Evolutionary conservation across 1,140 invertebrate genomes (phyloP).

Genomic region (Brachionus paranguensis): DNA sequence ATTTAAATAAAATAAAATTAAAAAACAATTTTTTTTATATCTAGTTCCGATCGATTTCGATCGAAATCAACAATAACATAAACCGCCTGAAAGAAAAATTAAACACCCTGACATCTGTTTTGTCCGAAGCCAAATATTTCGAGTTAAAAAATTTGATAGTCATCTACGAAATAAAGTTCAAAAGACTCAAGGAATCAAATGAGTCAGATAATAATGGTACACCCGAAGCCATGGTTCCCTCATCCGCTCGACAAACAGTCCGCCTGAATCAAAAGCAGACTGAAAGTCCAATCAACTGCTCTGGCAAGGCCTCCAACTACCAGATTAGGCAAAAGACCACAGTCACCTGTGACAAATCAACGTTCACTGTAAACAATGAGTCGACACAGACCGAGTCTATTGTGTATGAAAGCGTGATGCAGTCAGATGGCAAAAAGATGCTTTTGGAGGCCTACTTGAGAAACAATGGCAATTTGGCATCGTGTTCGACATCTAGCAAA

Average conservation of each 20-base stretch:
- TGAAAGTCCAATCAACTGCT: background rate
- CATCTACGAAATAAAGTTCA: background rate
- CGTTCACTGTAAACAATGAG: background rate
- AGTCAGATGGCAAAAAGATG: constrained; percentile 19
- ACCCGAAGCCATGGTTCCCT: background rate
- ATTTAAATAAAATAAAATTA: too few relatives aligned
- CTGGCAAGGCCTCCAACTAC: background rate
- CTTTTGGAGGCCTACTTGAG: constrained; percentile 11
- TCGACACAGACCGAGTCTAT: background rate
- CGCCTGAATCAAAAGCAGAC: background rate
- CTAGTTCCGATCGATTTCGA: background rate
- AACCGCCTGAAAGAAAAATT: constrained; percentile 4
- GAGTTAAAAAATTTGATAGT: background rate
- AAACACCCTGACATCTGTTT: background rate
- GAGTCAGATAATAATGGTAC: background rate
- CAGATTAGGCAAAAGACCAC: background rate
- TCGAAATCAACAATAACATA: background rate
- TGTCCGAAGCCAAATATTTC: constrained; percentile 4
- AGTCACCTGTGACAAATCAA: constrained; percentile 1
- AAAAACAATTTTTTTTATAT: background rate
- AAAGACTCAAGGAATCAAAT: background rate
- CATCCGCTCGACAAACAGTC: background rate
- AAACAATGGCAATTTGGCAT: background rate
- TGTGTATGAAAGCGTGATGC: background rate
- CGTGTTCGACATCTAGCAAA: background rate